These are phyloP conservation scores for Onychostruthus taczanowskii DNA, from an alignment of 2,113 vertebrate species.

Conservation along the genomic window DNA sequence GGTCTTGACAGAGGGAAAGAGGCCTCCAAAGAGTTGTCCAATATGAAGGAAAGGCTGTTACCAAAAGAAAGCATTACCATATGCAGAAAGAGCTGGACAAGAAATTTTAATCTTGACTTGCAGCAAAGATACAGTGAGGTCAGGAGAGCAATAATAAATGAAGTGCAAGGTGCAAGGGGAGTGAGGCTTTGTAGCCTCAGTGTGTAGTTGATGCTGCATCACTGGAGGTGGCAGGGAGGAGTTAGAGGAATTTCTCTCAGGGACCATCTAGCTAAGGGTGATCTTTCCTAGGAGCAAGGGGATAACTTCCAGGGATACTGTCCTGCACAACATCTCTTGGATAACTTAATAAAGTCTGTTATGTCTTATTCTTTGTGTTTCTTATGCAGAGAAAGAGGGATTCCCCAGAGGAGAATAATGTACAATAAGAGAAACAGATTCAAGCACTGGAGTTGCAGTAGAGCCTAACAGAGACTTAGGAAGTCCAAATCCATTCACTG, in stretches of 20 bases:
- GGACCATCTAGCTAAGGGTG: not conserved
- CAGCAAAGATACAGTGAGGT: not conserved
- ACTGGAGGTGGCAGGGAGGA: not conserved
- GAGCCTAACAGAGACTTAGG: not conserved
- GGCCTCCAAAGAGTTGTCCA: slow-evolving; percentile 11
- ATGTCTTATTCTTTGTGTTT: not conserved
- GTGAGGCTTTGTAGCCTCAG: not conserved
- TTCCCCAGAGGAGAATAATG: slow-evolving; percentile 12
- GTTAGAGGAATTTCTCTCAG: slow-evolving; percentile 8
- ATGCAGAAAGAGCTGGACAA: not conserved
- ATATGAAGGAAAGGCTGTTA: slow-evolving; percentile 34
- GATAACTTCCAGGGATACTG: not conserved
- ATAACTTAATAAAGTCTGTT: slow-evolving; percentile 28
- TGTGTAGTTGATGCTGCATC: not conserved
- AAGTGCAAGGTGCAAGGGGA: slow-evolving; percentile 9
- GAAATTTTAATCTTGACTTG: not conserved
- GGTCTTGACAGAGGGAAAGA: not conserved
- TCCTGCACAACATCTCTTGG: slow-evolving; percentile 9
- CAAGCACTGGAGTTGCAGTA: not conserved
- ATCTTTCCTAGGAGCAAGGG: not conserved
- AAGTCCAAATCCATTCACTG: not conserved
- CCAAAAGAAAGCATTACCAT: not conserved
- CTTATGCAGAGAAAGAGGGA: not conserved
- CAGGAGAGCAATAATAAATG: not conserved
- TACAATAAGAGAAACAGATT: slow-evolving; percentile 20